Conservation (phyloP, 2,888 invertebrate species). For the Theretra japonica region DNA sequence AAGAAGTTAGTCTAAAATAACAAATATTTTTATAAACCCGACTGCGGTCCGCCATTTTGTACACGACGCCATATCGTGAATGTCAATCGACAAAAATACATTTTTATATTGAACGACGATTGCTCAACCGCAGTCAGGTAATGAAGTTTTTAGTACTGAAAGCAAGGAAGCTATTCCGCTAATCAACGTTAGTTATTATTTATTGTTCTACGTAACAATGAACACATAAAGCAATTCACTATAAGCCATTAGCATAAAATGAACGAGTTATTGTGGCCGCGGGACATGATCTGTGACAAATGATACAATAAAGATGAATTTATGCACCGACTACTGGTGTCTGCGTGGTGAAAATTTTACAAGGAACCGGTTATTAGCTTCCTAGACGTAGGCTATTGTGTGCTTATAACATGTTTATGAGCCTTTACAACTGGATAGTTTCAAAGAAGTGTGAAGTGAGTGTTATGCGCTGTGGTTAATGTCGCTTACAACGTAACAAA, state of each 20-base stretch:
- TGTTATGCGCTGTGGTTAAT: not conserved
- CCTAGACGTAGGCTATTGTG: not conserved
- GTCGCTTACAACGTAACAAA: not conserved
- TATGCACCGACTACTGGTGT: conserved; percentile 28
- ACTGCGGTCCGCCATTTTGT: conserved; percentile 21
- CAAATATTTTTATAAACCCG: not conserved
- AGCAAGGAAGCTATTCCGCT: conserved; percentile 40
- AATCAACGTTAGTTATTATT: conserved; percentile 59
- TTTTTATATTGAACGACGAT: not conserved
- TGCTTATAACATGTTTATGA: not conserved
- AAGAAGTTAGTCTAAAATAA: not conserved
- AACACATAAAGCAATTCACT: conserved; percentile 77
- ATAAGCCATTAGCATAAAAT: conserved; percentile 74
- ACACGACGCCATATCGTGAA: conserved; percentile 9
- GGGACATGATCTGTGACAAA: conserved; percentile 52
- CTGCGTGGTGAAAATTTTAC: conserved; percentile 3
- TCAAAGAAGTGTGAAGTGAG: too few species aligned
- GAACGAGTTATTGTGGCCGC: conserved; percentile 56
- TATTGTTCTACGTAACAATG: conserved; percentile 76
- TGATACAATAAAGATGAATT: conserved; percentile 42
- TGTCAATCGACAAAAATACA: not conserved
- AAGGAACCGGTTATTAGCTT: conserved; percentile 6
- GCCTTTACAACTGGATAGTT: not conserved
- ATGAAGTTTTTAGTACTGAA: conserved; percentile 22
- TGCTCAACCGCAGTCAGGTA: conserved; percentile 3